Conservation (phyloP, 2,113 vertebrate genomes). For the Panthera leo region DNA sequence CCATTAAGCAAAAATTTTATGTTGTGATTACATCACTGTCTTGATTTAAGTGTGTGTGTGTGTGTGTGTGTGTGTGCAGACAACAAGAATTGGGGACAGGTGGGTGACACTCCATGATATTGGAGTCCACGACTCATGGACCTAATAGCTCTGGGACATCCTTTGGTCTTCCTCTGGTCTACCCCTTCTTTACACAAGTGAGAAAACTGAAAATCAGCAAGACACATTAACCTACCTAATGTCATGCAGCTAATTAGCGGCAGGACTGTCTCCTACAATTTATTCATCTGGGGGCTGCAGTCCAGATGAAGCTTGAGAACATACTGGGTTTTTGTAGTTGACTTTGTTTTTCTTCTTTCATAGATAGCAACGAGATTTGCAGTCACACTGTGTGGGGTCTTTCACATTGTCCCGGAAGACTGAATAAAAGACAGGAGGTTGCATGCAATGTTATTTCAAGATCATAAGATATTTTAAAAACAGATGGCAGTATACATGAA, state of each 20-base stretch:
- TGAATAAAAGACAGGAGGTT: slow-evolving; percentile 36
- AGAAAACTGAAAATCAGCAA: slow-evolving; percentile 21
- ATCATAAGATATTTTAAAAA: slow-evolving; percentile 69
- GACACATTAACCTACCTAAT: not conserved
- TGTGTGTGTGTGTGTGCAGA: not conserved
- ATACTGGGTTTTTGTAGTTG: slow-evolving; percentile 33
- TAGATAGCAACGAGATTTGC: not conserved
- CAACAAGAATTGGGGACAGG: not conserved
- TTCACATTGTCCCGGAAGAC: slow-evolving; percentile 40
- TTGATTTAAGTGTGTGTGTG: not conserved
- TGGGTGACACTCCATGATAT: not conserved
- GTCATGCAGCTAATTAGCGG: slow-evolving; percentile 4
- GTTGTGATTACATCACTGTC: not conserved
- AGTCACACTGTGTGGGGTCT: slow-evolving; percentile 65
- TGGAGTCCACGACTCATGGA: fast-evolving
- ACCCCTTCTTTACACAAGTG: not conserved
- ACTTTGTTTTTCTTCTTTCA: slow-evolving; percentile 55
- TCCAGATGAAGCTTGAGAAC: slow-evolving; percentile 41
- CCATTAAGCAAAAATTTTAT: not conserved
- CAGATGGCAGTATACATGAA: slow-evolving; percentile 64
- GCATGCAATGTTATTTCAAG: slow-evolving; percentile 62
- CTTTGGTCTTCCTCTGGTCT: not conserved
- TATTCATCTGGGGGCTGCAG: slow-evolving; percentile 13
- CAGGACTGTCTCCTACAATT: not conserved
- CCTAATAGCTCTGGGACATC: not conserved